Conservation (phyloP, 2,888 invertebrate genomes). For the Cephalotes varians region DNA sequence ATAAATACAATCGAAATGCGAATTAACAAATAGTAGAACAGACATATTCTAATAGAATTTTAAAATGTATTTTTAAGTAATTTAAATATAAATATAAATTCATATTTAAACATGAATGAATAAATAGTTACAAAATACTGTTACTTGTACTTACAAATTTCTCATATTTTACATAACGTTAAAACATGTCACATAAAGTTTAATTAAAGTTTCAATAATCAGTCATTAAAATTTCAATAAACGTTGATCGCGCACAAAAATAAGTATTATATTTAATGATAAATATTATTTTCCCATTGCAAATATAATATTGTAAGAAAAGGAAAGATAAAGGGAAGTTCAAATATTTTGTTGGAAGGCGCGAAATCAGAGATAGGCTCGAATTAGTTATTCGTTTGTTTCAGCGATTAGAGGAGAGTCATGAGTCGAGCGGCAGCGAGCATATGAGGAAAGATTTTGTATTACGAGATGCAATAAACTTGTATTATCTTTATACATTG, state of each 20-base stretch:
- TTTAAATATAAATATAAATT: slow-evolving; percentile 26
- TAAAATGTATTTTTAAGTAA: slow-evolving; percentile 26
- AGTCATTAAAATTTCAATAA: too few relatives aligned
- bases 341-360: too few relatives aligned
- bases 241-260: not conserved
- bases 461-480: too few relatives aligned
- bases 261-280: slow-evolving; percentile 7
- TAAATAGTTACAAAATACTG: slow-evolving; percentile 8
- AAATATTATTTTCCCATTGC: not conserved
- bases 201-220: too few relatives aligned
- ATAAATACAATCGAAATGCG: not conserved
- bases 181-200: not conserved
- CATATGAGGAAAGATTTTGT: too few relatives aligned
- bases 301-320: too few relatives aligned
- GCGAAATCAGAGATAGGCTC: too few relatives aligned
- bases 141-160: slow-evolving; percentile 22
- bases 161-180: not conserved
- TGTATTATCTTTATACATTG: too few relatives aligned
- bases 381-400: too few relatives aligned
- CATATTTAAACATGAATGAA: not conserved
- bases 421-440: too few relatives aligned
- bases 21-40: not conserved
- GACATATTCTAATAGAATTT: not conserved
- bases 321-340: too few relatives aligned
- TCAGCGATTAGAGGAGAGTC: too few relatives aligned